Evolutionary conservation across 2,113 vertebrate genomes (phyloP).

Genomic region (Melanerpes formicivorus): DNA sequence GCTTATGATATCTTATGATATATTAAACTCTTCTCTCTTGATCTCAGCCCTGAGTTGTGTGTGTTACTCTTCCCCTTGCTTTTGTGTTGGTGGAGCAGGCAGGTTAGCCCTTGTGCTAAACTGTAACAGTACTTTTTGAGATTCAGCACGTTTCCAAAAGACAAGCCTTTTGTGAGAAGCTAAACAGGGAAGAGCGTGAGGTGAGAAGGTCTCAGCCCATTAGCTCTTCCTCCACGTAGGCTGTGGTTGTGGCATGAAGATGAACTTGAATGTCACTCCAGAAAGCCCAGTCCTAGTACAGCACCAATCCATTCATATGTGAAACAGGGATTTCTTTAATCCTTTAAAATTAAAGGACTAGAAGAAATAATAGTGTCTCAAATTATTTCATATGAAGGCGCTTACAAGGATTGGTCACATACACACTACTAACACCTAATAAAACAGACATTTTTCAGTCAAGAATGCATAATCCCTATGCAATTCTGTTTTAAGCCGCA

Average conservation of each 20-base stretch:
- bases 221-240: neutral
- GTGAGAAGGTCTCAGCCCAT: neutral
- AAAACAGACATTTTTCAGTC: neutral
- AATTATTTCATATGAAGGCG: neutral
- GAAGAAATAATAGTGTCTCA: neutral
- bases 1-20: too few species aligned
- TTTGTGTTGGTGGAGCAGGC: too few species aligned
- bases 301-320: neutral
- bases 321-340: neutral
- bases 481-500: neutral
- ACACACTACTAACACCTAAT: neutral
- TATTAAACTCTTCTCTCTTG: too few species aligned
- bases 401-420: neutral
- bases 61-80: too few species aligned
- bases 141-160: neutral
- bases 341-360: neutral
- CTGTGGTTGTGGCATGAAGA: neutral
- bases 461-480: neutral
- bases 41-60: too few species aligned
- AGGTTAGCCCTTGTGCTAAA: too few species aligned
- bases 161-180: neutral
- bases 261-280: neutral
- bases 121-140: neutral
- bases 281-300: neutral
- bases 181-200: neutral